A percentile compares a stretch with the other conserved stretches of the same genome.
These are phyloP conservation scores for Drosophila yooni DNA, from an alignment of 2,888 invertebrate species.

Conservation along the genomic window DNA sequence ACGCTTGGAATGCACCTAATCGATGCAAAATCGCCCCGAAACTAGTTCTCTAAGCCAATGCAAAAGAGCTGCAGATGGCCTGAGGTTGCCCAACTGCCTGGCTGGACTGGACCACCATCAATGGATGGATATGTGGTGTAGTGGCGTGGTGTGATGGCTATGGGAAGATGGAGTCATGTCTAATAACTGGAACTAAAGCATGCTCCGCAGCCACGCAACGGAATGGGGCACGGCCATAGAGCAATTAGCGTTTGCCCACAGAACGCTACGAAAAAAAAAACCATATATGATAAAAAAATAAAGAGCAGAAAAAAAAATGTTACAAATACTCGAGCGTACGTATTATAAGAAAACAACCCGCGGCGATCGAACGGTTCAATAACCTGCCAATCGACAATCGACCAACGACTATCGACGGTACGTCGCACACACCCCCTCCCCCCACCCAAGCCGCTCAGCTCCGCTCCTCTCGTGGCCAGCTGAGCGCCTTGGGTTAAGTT, in stretches of 20 bases:
- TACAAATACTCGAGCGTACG: conserved; percentile 59
- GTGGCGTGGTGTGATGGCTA: conserved; percentile 5
- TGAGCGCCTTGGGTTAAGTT: conserved; percentile 21
- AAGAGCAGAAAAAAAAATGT: conserved; percentile 43
- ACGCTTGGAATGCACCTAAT: conserved; percentile 78
- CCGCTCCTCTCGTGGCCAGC: background rate
- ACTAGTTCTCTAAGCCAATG: conserved; percentile 68
- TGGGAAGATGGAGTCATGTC: conserved; percentile 57
- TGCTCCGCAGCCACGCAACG: conserved; percentile 42
- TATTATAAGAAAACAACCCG: conserved; percentile 26
- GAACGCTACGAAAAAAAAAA: conserved; percentile 38
- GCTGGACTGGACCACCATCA: conserved; percentile 60
- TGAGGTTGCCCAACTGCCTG: background rate
- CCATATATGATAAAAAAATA: conserved; percentile 14
- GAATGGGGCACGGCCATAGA: conserved; percentile 36
- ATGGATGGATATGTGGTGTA: conserved; percentile 31
- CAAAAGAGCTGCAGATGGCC: conserved; percentile 20
- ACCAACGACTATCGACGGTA: conserved; percentile 27
- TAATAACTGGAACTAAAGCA: conserved; percentile 80
- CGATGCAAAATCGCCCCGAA: conserved; percentile 76
- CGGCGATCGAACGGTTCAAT: conserved; percentile 57
- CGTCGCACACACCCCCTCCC: background rate
- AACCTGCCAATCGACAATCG: conserved; percentile 64
- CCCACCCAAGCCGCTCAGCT: background rate
- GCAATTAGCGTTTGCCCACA: conserved; percentile 70